These are phyloP conservation scores for Amphiduros pacificus DNA, from an alignment of 2,888 invertebrate species.

Conservation along the genomic window DNA sequence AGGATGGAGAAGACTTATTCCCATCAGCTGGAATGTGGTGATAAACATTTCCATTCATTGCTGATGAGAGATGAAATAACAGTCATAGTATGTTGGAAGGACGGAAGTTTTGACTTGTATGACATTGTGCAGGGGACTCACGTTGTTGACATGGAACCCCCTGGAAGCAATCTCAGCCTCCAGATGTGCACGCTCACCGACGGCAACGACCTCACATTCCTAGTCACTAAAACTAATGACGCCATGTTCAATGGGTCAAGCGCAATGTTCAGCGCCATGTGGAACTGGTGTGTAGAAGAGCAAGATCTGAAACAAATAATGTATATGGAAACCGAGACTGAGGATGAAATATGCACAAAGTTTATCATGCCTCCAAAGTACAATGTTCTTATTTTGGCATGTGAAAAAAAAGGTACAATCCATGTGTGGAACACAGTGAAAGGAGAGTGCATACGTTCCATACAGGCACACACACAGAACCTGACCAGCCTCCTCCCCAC, in stretches of 20 bases:
- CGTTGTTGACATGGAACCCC: slow-evolving; percentile 11
- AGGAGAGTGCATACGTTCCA: slow-evolving; percentile 4
- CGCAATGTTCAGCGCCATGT: slow-evolving; percentile 17
- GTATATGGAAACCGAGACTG: background rate
- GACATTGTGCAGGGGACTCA: slow-evolving; percentile 5
- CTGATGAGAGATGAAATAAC: slow-evolving; percentile 1
- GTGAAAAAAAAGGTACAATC: background rate
- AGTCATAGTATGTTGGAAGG: slow-evolving; percentile 18
- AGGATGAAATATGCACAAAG: background rate
- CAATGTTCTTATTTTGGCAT: background rate
- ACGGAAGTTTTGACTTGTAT: slow-evolving; percentile 22
- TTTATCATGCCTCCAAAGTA: background rate
- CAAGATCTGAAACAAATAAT: slow-evolving; percentile 1
- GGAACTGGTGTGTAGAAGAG: slow-evolving; percentile 24
- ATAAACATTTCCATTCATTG: slow-evolving; percentile 15
- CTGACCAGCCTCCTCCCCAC: slow-evolving; percentile 7
- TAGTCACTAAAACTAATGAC: slow-evolving; percentile 4
- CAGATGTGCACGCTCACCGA: slow-evolving; percentile 13
- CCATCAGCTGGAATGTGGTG: slow-evolving; percentile 14
- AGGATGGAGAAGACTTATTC: background rate
- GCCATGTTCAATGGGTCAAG: too few species aligned
- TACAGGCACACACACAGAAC: slow-evolving; percentile 12
- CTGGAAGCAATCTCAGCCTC: slow-evolving; percentile 13
- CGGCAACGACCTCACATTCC: slow-evolving; percentile 13
- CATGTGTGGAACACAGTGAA: background rate